Conservation (phyloP, 2,113 vertebrate genomes). For the Entomyzon cyanotis region DNA sequence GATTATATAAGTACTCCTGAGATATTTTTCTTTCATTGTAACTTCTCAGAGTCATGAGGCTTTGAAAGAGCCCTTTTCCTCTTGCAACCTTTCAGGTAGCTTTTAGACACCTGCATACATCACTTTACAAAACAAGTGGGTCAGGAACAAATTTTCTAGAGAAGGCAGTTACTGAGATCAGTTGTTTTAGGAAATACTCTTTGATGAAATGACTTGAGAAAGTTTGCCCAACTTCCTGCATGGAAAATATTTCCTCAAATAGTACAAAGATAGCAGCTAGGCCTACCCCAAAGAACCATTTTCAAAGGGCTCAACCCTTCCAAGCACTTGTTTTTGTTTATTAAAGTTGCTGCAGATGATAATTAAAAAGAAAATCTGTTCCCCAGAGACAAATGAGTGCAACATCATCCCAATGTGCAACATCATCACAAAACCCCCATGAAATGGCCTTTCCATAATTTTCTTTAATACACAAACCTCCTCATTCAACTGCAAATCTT, state of each 20-base stretch:
- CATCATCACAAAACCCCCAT: neutral
- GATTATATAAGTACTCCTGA: neutral
- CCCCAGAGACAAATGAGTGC: neutral
- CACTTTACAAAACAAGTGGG: neutral
- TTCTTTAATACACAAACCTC: neutral
- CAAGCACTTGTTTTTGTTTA: neutral
- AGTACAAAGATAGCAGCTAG: neutral
- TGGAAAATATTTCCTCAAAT: neutral
- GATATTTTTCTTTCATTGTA: neutral
- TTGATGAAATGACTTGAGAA: neutral
- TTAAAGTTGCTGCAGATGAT: neutral
- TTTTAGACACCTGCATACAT: neutral
- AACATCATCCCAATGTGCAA: neutral
- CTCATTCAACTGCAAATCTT: neutral
- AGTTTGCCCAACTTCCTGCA: neutral
- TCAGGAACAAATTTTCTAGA: neutral
- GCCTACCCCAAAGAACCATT: neutral
- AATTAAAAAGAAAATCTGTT: neutral
- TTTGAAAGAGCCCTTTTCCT: neutral
- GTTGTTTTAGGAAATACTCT: neutral
- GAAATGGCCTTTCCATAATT: neutral
- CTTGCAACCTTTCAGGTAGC: neutral
- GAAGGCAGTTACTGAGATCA: neutral
- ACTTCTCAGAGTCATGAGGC: neutral
- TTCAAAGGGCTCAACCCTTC: neutral